Percentiles rank a stretch among this genome's conserved stretches.
Conservation (phyloP, 1,140 invertebrate genomes). For the Lepidurus packardi region DNA sequence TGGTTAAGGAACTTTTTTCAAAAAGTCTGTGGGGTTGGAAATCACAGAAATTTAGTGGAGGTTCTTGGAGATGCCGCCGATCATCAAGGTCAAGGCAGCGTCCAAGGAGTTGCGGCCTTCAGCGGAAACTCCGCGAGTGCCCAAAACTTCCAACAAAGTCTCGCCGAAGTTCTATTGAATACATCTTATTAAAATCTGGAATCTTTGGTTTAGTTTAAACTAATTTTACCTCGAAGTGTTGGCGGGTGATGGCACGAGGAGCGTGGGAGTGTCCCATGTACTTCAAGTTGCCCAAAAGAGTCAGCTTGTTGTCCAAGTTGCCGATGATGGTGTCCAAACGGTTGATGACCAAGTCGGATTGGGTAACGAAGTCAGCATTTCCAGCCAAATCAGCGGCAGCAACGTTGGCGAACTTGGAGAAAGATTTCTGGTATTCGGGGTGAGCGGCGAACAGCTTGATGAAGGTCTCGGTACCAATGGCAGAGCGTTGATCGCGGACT, state of each 20-base stretch:
- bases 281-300: conserved; percentile 12
- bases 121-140: conserved; percentile 27
- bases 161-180: conserved; percentile 45
- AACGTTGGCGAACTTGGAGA: conserved; percentile 54
- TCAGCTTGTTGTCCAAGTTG: conserved; percentile 40
- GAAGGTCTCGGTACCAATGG: background rate
- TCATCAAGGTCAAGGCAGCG: conserved; percentile 20
- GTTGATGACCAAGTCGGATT: conserved; percentile 44
- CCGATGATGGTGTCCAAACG: conserved; percentile 33
- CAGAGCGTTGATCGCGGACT: background rate
- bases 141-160: conserved; percentile 45
- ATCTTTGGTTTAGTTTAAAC: conserved; percentile 19
- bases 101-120: conserved; percentile 11
- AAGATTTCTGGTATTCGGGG: conserved; percentile 56
- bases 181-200: conserved; percentile 38
- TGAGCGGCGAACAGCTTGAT: conserved; percentile 49
- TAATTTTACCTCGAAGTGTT: conserved; percentile 48
- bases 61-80: background rate
- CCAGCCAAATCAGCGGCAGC: conserved; percentile 50
- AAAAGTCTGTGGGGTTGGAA: background rate
- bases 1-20: background rate
- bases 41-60: conserved; percentile 11
- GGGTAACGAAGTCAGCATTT: conserved; percentile 60
- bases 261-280: background rate
- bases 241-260: conserved; percentile 41